A percentile compares a stretch with the other conserved stretches of the same genome.
Evolutionary conservation across 2,797 vertebrate species (phyloP).

Genomic region (Melanotaenia maccullochi): DNA sequence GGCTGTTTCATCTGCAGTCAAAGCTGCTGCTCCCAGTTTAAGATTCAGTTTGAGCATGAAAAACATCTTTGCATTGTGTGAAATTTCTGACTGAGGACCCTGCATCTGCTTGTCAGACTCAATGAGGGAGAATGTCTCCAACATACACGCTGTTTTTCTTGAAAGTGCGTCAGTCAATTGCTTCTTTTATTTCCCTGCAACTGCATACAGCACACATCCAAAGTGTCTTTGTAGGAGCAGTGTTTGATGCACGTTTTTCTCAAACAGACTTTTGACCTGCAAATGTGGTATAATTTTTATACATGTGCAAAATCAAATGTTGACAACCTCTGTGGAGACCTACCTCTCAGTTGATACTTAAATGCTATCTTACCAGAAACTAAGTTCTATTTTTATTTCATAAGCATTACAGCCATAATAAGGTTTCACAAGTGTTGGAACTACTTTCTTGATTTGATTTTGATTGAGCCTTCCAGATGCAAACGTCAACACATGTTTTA

Average conservation of each 20-base stretch:
- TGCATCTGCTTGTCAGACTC: neutral
- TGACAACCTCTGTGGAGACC: too few species aligned
- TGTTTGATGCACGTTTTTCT: too few species aligned
- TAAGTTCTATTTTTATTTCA: constrained; percentile 6
- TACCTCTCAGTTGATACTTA: neutral
- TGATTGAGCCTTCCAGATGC: constrained; percentile 20
- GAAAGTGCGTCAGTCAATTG: neutral
- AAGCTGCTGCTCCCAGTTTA: neutral
- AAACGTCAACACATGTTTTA: constrained; percentile 11
- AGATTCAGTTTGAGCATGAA: neutral
- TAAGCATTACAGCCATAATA: neutral
- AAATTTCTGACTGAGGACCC: neutral
- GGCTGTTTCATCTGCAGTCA: too few species aligned
- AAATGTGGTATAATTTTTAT: too few species aligned
- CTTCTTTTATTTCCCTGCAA: neutral
- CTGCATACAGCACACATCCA: neutral
- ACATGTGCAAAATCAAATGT: neutral
- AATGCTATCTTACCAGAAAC: constrained; percentile 4
- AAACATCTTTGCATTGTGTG: neutral
- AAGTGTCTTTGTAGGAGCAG: neutral
- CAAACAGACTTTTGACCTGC: neutral
- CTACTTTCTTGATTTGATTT: neutral
- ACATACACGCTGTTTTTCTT: neutral
- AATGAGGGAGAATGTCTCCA: neutral
- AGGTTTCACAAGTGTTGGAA: constrained; percentile 2